phyloP scores from a whole-genome alignment of 2,888 invertebrate species.

The Limnephilus auricula region DNA sequence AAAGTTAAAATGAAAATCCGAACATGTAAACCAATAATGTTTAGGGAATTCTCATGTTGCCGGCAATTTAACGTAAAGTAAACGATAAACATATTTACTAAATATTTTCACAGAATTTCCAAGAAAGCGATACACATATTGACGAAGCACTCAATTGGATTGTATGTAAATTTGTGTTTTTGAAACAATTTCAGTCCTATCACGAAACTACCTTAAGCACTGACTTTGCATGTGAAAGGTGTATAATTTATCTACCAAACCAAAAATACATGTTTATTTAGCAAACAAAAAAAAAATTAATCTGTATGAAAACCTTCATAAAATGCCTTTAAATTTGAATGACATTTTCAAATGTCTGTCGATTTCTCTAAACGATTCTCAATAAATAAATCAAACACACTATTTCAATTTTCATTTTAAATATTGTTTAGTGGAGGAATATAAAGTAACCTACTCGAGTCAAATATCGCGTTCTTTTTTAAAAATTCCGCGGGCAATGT shows the following conservation, averaged over 20 bases:
- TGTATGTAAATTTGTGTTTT: conserved; percentile 2
- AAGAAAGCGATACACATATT: conserved; percentile 21
- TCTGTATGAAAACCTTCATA: neutral
- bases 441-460: neutral
- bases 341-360: neutral
- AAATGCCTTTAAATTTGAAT: neutral
- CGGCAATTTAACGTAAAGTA: conserved; percentile 32
- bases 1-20: conserved; percentile 39
- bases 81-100: conserved; percentile 23
- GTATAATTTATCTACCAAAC: neutral
- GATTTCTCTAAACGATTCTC: neutral
- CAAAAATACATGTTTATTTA: neutral
- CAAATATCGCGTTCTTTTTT: conserved; percentile 53
- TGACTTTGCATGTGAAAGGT: neutral
- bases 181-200: neutral
- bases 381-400: neutral
- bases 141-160: conserved; percentile 23
- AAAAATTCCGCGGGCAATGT: conserved; percentile 55
- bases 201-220: neutral
- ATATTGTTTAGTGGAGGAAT: neutral
- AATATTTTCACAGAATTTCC: neutral
- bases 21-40: conserved; percentile 20
- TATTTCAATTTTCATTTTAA: neutral
- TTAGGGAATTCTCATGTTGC: conserved; percentile 6
- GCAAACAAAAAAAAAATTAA: neutral